These are phyloP conservation scores for Phyllotreta cruciferae DNA, from an alignment of 2,888 invertebrate genomes.

Conservation along the genomic window DNA sequence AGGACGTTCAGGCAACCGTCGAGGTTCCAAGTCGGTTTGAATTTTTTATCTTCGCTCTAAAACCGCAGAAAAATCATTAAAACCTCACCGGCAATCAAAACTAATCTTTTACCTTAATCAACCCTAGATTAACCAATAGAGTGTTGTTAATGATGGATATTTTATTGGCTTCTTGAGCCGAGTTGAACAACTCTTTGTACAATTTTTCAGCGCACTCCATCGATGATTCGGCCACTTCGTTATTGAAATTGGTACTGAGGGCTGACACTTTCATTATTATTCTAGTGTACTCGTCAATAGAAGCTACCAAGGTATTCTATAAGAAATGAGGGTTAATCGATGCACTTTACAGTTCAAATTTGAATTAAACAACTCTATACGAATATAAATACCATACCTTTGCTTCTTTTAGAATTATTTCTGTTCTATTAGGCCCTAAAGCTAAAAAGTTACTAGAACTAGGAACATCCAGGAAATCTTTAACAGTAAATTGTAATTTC, in stretches of 20 bases:
- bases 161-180: slow-evolving; percentile 61
- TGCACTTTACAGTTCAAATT: neutral
- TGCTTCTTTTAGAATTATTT: slow-evolving; percentile 53
- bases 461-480: slow-evolving; percentile 62
- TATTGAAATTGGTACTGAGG: slow-evolving; percentile 64
- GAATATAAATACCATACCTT: slow-evolving; percentile 48
- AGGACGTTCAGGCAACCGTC: slow-evolving; percentile 69
- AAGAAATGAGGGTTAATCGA: slow-evolving; percentile 33
- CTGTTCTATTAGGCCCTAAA: slow-evolving; percentile 58
- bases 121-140: slow-evolving; percentile 70
- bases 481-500: slow-evolving; percentile 50
- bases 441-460: slow-evolving; percentile 61
- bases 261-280: slow-evolving; percentile 65
- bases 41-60: slow-evolving; percentile 74
- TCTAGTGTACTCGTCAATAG: slow-evolving; percentile 57
- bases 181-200: slow-evolving; percentile 64
- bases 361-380: neutral
- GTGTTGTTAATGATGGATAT: slow-evolving; percentile 68
- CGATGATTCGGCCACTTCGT: slow-evolving; percentile 58
- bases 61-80: slow-evolving; percentile 49
- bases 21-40: slow-evolving; percentile 68
- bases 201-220: slow-evolving; percentile 62
- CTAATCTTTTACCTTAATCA: slow-evolving; percentile 70
- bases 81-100: too few species aligned
- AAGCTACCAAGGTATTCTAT: slow-evolving; percentile 45